phyloP scores from a whole-genome alignment of 37 sponge, comb jelly and placozoan species.

The Oscarella lobularis region DNA sequence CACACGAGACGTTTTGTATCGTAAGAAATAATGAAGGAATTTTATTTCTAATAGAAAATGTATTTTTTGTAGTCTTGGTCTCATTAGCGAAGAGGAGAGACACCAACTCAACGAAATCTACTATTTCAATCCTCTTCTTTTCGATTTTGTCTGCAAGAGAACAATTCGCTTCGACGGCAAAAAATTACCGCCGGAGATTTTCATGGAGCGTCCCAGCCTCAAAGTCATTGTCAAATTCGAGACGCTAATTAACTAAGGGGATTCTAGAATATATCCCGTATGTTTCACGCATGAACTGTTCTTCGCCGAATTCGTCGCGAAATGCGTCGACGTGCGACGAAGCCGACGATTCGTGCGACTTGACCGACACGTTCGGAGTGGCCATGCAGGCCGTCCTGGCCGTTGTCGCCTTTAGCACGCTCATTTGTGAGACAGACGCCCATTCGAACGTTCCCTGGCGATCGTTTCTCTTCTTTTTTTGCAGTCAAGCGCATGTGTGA shows the following conservation, averaged over 20 bases:
- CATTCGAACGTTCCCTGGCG: background rate
- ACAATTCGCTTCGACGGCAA: constrained; percentile 15
- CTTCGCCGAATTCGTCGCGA: no score
- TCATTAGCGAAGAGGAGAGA: constrained; percentile 32
- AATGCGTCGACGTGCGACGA: no score
- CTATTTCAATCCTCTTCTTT: constrained; percentile 71
- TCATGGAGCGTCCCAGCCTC: constrained; percentile 49
- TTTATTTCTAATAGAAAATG: background rate
- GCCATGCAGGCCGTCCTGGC: background rate
- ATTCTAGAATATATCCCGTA: no score
- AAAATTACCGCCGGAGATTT: constrained; percentile 42
- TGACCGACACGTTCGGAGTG: background rate
- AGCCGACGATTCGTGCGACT: no score
- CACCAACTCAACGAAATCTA: constrained; percentile 58
- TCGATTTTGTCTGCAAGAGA: constrained; percentile 63
- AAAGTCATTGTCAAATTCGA: no score
- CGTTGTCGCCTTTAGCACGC: background rate
- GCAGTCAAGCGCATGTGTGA: background rate
- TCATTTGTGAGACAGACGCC: background rate
- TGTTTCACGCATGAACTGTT: no score
- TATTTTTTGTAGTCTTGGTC: background rate
- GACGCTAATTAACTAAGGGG: no score
- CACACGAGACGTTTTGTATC: constrained; percentile 4
- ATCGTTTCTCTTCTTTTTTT: background rate
- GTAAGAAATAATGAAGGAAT: background rate